These are phyloP conservation scores for Drosophila kurseongensis DNA, from an alignment of 1,140 invertebrate species.

Conservation along the genomic window DNA sequence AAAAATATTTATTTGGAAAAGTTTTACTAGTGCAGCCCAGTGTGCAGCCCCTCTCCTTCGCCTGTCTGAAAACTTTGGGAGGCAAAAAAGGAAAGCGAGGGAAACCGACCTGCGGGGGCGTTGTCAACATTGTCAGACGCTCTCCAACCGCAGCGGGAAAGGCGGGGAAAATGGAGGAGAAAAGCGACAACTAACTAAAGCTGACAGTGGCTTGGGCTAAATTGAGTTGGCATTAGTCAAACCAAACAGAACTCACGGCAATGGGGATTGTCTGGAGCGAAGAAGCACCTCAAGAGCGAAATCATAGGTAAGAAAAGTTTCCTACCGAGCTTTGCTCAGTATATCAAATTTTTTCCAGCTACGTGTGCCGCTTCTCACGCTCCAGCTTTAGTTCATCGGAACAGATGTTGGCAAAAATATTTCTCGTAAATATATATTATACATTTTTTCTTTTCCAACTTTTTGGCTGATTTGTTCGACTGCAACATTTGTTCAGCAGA, in stretches of 20 bases:
- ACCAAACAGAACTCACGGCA: constrained; percentile 17
- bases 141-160: constrained; percentile 22
- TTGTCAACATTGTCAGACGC: constrained; percentile 27
- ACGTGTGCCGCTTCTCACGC: constrained; percentile 61
- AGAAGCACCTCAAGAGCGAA: constrained; percentile 47
- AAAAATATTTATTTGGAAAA: not conserved
- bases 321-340: constrained; percentile 1
- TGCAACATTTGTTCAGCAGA: constrained; percentile 41
- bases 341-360: constrained; percentile 32
- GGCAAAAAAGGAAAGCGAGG: not conserved
- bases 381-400: constrained; percentile 48
- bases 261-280: constrained; percentile 23
- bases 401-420: constrained; percentile 34
- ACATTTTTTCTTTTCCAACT: constrained; percentile 20
- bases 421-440: constrained; percentile 22
- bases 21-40: too few species aligned
- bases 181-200: constrained; percentile 19
- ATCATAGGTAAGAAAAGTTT: constrained; percentile 22
- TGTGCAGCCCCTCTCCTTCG: not conserved
- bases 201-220: constrained; percentile 19
- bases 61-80: not conserved
- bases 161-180: not conserved
- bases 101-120: constrained; percentile 16
- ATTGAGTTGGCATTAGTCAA: constrained; percentile 54
- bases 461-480: constrained; percentile 9